Percentiles rank a stretch among this genome's conserved stretches.
These are phyloP conservation scores for Ceratosolen fusciceps DNA, from an alignment of 1,140 invertebrate genomes.

Conservation along the genomic window DNA sequence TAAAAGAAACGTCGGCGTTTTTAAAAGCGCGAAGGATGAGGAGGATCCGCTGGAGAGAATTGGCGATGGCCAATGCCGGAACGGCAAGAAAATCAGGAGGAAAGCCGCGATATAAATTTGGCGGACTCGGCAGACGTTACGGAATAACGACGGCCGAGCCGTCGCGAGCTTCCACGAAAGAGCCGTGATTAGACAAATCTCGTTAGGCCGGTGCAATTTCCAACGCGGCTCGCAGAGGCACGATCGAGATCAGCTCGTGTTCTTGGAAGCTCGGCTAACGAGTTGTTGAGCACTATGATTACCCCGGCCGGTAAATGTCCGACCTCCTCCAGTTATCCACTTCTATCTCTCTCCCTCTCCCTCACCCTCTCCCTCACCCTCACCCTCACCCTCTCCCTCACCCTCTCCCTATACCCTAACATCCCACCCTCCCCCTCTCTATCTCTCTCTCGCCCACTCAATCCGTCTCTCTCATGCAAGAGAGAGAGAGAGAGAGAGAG, in stretches of 20 bases:
- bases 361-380: background rate
- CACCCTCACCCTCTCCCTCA: background rate
- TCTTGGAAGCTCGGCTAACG: conserved; percentile 44
- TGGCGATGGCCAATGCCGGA: too few relatives aligned
- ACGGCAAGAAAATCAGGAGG: too few relatives aligned
- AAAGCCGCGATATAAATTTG: background rate
- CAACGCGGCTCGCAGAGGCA: conserved; percentile 36
- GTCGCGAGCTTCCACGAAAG: conserved; percentile 44
- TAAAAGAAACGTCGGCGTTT: too few relatives aligned
- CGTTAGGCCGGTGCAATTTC: conserved; percentile 55
- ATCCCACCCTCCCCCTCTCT: background rate
- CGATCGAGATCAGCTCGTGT: conserved; percentile 47
- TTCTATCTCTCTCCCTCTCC: conserved; percentile 9
- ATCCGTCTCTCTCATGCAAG: too few relatives aligned
- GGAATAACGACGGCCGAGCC: too few relatives aligned
- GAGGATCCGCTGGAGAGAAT: too few relatives aligned
- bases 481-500: too few relatives aligned
- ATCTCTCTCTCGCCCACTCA: background rate
- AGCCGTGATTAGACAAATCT: conserved; percentile 57
- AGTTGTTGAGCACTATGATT: conserved; percentile 50
- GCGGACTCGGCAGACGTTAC: background rate
- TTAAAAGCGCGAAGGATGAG: too few relatives aligned
- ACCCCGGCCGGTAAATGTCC: conserved; percentile 45
- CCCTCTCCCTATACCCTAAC: background rate
- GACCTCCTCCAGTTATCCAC: conserved; percentile 35